phyloP scores from a whole-genome alignment of 92 coral and sea anemone species.

The Heliopora coerulea region DNA sequence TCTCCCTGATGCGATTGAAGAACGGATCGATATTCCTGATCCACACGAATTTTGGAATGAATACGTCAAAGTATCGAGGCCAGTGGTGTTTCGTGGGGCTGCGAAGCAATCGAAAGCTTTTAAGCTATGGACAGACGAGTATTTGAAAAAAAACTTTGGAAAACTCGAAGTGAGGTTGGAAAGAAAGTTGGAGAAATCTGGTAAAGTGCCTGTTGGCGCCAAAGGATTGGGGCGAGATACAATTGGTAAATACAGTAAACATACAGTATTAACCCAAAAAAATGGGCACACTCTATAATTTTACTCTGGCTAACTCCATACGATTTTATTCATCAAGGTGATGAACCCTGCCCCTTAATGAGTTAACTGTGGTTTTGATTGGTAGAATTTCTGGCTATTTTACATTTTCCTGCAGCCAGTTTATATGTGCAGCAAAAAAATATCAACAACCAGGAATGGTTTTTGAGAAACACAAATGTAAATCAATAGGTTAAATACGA shows the following conservation, averaged over 20 bases:
- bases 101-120: conserved; percentile 76
- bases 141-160: conserved; percentile 60
- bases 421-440: too few species aligned
- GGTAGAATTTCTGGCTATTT: too few species aligned
- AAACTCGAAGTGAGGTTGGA: conserved; percentile 86
- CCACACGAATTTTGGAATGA: conserved; percentile 81
- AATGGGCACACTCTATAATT: too few species aligned
- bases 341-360: too few species aligned
- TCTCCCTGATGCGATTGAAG: conserved; percentile 73
- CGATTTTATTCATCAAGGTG: too few species aligned
- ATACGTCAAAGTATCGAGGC: conserved; percentile 83
- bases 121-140: conserved; percentile 78
- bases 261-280: too few species aligned
- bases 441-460: too few species aligned
- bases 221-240: conserved; percentile 91
- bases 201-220: conserved; percentile 73
- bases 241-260: conserved; percentile 69
- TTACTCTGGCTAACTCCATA: too few species aligned
- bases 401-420: too few species aligned
- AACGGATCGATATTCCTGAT: conserved; percentile 63
- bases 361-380: too few species aligned
- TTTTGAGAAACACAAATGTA: too few species aligned
- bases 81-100: conserved; percentile 80
- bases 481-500: too few species aligned
- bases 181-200: conserved; percentile 81